A percentile compares a stretch with the other conserved stretches of the same genome.
phyloP scores from a whole-genome alignment of 1,140 invertebrate genomes.

The Plodia interpunctella region DNA sequence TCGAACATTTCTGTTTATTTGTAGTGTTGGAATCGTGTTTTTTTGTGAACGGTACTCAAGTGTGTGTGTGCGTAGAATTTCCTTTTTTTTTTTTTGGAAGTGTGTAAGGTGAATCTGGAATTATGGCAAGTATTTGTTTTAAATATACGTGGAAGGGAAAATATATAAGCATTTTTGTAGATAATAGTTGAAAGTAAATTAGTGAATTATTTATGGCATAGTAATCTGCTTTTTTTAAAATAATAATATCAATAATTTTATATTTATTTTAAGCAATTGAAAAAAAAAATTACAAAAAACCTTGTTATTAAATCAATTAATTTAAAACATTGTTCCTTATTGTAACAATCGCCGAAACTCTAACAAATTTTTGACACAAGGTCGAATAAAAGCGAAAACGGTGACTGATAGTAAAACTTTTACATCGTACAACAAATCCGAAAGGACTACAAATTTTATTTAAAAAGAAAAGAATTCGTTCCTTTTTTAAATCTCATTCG shows the following conservation, averaged over 20 bases:
- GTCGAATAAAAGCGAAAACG: neutral
- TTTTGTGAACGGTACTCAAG: neutral
- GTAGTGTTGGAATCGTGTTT: conserved; percentile 29
- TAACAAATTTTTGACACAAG: neutral
- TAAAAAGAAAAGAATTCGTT: too few relatives aligned
- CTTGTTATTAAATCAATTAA: too few relatives aligned
- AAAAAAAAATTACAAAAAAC: too few relatives aligned
- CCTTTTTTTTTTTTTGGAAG: conserved; percentile 15
- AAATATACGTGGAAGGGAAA: neutral
- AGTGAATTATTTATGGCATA: neutral
- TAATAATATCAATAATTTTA: too few relatives aligned
- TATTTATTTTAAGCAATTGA: too few relatives aligned
- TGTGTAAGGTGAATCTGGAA: neutral
- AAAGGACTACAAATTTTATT: too few relatives aligned
- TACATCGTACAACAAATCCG: too few relatives aligned
- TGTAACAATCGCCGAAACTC: neutral
- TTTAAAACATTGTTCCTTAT: neutral
- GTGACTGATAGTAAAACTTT: too few relatives aligned
- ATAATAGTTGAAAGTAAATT: neutral
- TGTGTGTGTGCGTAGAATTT: conserved; percentile 9
- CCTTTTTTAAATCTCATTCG: too few relatives aligned
- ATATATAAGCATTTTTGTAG: neutral
- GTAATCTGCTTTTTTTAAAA: too few relatives aligned
- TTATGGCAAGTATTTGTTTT: conserved; percentile 2
- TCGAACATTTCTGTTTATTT: conserved; percentile 28